Conservation (phyloP, 2,797 vertebrate species). For the Parauchenoglanis ngamensis region DNA sequence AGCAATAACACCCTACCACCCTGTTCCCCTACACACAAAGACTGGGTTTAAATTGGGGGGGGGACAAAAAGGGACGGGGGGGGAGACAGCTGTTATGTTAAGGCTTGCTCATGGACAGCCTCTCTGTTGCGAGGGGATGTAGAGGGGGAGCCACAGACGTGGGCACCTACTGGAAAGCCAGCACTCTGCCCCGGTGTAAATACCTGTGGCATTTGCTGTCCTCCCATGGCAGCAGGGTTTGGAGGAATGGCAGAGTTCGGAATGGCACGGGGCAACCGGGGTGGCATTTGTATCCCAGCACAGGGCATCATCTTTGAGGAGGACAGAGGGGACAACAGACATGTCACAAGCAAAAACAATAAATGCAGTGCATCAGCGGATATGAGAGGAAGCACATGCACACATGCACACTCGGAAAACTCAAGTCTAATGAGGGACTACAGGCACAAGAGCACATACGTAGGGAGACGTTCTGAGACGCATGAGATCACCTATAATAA, state of each 20-base stretch:
- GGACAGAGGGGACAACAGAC: conserved; percentile 86
- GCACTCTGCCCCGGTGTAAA: conserved; percentile 64
- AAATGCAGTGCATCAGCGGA: conserved; percentile 74
- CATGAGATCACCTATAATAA: background rate
- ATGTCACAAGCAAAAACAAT: conserved; percentile 82
- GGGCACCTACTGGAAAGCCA: conserved; percentile 43
- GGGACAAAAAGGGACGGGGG: conserved; percentile 8
- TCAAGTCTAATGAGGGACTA: conserved; percentile 17
- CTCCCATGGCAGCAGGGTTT: conserved; percentile 78
- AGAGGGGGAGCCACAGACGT: conserved; percentile 45
- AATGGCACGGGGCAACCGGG: conserved; percentile 82
- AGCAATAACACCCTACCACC: background rate
- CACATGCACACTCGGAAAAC: conserved; percentile 41
- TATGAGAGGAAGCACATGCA: conserved; percentile 73
- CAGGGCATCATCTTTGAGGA: conserved; percentile 86
- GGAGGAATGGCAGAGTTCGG: conserved; percentile 78
- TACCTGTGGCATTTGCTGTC: conserved; percentile 89
- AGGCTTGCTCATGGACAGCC: conserved; percentile 39
- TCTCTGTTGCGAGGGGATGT: conserved; percentile 16
- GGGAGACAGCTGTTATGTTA: conserved; percentile 21
- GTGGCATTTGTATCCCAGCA: conserved; percentile 84
- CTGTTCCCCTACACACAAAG: background rate
- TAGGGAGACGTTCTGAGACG: background rate
- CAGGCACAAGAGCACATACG: conserved; percentile 43
- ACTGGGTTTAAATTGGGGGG: conserved; percentile 10